These are phyloP conservation scores for Tringa solitaria DNA, from an alignment of 2,113 vertebrate genomes.

Conservation along the genomic window DNA sequence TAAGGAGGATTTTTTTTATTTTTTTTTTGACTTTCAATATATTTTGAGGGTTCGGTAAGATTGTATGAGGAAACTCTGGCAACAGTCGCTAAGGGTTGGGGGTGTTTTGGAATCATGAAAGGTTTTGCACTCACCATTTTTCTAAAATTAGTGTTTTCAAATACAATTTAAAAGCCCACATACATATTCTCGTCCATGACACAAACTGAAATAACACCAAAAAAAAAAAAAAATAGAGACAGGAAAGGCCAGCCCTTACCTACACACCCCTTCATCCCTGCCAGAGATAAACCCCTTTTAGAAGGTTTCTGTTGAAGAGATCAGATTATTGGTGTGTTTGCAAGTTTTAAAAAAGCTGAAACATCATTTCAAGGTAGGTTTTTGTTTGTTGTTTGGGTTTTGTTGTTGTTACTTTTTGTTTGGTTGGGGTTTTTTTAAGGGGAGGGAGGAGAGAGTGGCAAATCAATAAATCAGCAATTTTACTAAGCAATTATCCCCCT, in stretches of 20 bases:
- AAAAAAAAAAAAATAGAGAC: background rate
- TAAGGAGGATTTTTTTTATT: background rate
- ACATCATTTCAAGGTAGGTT: rapidly evolving
- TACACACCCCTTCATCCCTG: background rate
- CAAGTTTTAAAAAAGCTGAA: background rate
- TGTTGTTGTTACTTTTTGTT: background rate
- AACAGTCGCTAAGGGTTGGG: background rate
- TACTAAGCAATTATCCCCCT: background rate
- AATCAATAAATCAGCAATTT: slow-evolving; percentile 3
- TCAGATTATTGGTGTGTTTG: background rate
- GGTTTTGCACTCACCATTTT: background rate
- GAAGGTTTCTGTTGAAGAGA: background rate
- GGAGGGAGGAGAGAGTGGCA: background rate
- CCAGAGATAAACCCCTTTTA: background rate
- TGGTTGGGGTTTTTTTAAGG: background rate
- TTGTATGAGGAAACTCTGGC: background rate
- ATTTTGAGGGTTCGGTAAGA: background rate
- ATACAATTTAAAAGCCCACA: background rate
- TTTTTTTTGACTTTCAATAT: background rate
- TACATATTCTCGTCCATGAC: background rate
- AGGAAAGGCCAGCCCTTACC: background rate
- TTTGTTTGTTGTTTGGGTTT: background rate
- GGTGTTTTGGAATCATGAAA: background rate
- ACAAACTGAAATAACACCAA: background rate
- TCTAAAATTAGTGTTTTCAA: background rate